Percentiles rank a stretch among this genome's conserved stretches.
phyloP scores from a whole-genome alignment of 2,888 invertebrate species.

The Polymixis lichenea region DNA sequence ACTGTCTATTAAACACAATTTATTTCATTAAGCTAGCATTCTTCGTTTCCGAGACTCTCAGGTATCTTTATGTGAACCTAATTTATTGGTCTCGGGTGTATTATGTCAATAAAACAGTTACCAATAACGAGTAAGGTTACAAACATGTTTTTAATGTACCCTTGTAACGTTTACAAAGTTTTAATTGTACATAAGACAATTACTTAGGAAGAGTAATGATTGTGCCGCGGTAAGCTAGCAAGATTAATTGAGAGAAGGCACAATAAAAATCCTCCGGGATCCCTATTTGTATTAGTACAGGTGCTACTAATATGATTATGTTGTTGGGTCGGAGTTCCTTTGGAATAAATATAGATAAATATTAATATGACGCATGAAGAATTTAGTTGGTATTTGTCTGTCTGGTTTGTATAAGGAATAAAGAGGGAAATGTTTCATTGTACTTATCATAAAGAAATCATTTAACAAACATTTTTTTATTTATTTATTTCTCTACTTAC shows the following conservation, averaged over 20 bases:
- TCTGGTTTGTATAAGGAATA: neutral
- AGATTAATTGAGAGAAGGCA: constrained; percentile 63
- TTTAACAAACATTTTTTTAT: too few relatives aligned
- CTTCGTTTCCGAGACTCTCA: too few relatives aligned
- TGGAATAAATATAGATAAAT: neutral
- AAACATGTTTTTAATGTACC: constrained; percentile 41
- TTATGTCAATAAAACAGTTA: constrained; percentile 1
- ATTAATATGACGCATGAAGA: constrained; percentile 4
- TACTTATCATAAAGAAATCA: too few relatives aligned
- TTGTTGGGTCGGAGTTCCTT: constrained; percentile 14
- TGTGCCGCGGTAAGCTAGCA: constrained; percentile 50
- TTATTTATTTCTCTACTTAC: too few relatives aligned
- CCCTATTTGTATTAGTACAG: constrained; percentile 51
- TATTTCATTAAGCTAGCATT: too few relatives aligned
- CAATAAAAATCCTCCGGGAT: constrained; percentile 60
- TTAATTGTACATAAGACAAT: constrained; percentile 64
- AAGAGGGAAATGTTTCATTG: neutral
- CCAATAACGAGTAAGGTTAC: constrained; percentile 3
- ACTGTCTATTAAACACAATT: too few relatives aligned
- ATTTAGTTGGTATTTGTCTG: neutral
- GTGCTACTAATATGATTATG: constrained; percentile 60
- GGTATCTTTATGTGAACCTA: too few relatives aligned
- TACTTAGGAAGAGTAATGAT: constrained; percentile 67
- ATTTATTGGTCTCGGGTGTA: too few relatives aligned
- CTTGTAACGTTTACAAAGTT: constrained; percentile 51